Evolutionary conservation across 2,113 vertebrate species (phyloP), one percentile per base, ranked within the genome.

Genomic region (Lipophrys pholis): DNA sequence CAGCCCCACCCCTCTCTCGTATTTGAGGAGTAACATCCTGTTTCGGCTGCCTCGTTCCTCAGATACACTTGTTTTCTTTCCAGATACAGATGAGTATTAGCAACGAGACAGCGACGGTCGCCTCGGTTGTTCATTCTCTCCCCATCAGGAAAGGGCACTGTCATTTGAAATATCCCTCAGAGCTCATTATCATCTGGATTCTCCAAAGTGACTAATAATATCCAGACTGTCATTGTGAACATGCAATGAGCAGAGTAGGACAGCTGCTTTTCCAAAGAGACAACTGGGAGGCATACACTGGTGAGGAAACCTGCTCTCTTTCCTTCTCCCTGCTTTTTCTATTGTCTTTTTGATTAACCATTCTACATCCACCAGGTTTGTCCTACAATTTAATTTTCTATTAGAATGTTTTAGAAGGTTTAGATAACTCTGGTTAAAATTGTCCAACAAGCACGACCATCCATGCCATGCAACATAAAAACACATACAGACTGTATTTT

Each of bases 101-200:
- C 65, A 78, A 77, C 76, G 75, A 81, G 71, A 74, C 71, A 73
- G 52, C 15, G 5, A 64, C 48, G 58, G 53, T 68, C 8, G 48
- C 17, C 46, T 64, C 60, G 11, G 30, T 71, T 89, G 72, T 90
- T 85, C 81, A 60, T 60, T 40, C 41, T 54, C 76, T 71, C 15
- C 51, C 6, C 56, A 67, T 73, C 62, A 69, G 53, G 67, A 84
- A 86, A 84, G 77, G 81, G 67, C 80, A 69, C 83, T 64, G 81
- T 80, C 88, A 78, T 90, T 90, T 84, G 78, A 87, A 61, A 53
- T 74, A 65, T 85, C 78, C 74, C 82, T 73, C 14, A 7, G 83
- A 88, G 79, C 79, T 76, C 78, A 80, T 88, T 70, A 68, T 73
- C 50, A 43, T 81, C 63, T 72, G 76, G 65, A 84, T 59, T 79